Evolutionary conservation across 2,797 vertebrate species (phyloP).

Genomic region (Diplodus puntazzo): DNA sequence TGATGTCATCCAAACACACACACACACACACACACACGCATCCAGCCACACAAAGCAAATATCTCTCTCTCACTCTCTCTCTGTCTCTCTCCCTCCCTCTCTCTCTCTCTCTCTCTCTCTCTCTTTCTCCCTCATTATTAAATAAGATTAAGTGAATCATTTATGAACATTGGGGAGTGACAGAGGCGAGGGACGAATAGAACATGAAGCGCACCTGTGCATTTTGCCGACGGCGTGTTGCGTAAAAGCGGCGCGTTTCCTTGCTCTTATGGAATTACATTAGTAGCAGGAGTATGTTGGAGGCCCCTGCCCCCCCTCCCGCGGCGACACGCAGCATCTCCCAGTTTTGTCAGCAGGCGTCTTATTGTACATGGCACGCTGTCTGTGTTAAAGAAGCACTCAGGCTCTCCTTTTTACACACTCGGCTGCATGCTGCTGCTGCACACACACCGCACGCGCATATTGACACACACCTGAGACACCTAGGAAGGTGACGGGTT

Average conservation of each 20-base stretch:
- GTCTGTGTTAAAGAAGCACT: conserved; percentile 49
- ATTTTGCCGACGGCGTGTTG: conserved; percentile 55
- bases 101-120: not conserved
- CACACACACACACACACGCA: too few relatives aligned
- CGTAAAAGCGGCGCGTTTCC: conserved; percentile 48
- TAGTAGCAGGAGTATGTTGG: conserved; percentile 29
- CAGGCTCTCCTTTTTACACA: conserved; percentile 54
- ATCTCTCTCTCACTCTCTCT: not conserved
- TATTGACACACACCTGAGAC: conserved; percentile 55
- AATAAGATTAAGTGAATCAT: conserved; percentile 73
- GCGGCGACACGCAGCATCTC: conserved; percentile 32
- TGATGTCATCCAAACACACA: conserved; percentile 71
- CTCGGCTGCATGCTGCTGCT: conserved; percentile 32
- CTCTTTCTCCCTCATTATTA: conserved; percentile 60
- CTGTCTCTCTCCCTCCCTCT: not conserved
- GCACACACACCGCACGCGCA: conserved; percentile 16
- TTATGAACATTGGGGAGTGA: conserved; percentile 71
- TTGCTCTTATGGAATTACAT: conserved; percentile 59
- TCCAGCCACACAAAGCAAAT: too few relatives aligned
- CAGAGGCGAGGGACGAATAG: conserved; percentile 50
- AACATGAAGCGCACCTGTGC: conserved; percentile 77
- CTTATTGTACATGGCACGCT: conserved; percentile 66
- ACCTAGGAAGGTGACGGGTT: conserved; percentile 34
- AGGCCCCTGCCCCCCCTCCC: conserved; percentile 6
- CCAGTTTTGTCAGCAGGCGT: conserved; percentile 54